Evolutionary conservation across 2,888 invertebrate species (phyloP).

Genomic region (Neoitamus cyanurus): DNA sequence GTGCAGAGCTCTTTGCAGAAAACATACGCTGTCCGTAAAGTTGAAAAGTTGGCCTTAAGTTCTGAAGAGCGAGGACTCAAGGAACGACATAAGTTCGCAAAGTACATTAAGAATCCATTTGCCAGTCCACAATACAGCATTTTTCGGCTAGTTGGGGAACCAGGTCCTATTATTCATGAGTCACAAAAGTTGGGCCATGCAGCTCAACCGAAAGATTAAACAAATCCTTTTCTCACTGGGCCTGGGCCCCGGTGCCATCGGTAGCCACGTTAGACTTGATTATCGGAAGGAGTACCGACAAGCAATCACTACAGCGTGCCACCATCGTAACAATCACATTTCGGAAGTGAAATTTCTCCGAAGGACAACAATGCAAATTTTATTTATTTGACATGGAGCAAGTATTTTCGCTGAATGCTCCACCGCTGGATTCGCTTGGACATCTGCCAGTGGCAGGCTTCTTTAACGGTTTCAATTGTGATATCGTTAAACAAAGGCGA

Average conservation of each 20-base stretch:
- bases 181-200: not conserved
- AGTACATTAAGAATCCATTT: not conserved
- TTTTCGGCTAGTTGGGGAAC: not conserved
- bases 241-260: not conserved
- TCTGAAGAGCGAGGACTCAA: not conserved
- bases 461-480: constrained; percentile 26
- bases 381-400: constrained; percentile 22
- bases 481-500: constrained; percentile 36
- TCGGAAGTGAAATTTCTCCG: not conserved
- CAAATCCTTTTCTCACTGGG: not conserved
- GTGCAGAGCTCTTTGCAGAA: not conserved
- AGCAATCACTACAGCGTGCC: not conserved
- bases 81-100: not conserved
- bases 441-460: constrained; percentile 33
- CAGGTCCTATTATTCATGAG: not conserved
- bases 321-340: not conserved
- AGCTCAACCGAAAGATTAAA: not conserved
- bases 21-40: not conserved
- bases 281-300: not conserved
- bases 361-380: constrained; percentile 39
- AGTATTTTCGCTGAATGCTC: constrained; percentile 17
- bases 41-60: not conserved
- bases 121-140: not conserved
- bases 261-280: not conserved
- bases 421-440: constrained; percentile 22